Base-by-base conservation (phyloP, 1,140 invertebrate species). In the Ostrea edulis region DNA sequence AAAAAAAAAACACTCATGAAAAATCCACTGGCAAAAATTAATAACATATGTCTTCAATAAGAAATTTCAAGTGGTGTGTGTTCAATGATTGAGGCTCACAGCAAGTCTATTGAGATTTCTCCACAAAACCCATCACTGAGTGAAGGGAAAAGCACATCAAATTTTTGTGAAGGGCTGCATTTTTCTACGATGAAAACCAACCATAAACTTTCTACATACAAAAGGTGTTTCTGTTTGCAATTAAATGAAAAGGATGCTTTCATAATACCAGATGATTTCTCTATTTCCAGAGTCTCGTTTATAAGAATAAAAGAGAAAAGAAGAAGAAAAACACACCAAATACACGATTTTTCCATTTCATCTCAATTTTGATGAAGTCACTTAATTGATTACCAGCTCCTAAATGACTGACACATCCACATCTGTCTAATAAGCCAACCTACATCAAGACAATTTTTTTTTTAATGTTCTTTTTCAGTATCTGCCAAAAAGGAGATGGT, bases 131-230 rank as follows among this genome's bases (percentile, higher is more conserved):
- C 68, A 29, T 77, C 68, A 77, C 25, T 29, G 12, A 17, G 68
- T 29, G 25, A 62, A 62, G n/a, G n/a, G 58, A 77, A 77, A 77
- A 35, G 68, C 25, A 29, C 68, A 77, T 77, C 68, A 77, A 77
- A 77, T 77, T 77, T 77, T 77, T 25, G 29, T 12, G 68, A 22
- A 17, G 68, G 9, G 29, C 68, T 77, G 68, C 29, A 14, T 77
- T 77, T 77, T 77, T 35, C 29, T 25, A 14, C 8, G 25, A 77
- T 44, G 68, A 77, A 77, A 77, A 77, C 68, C 68, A 77, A 77
- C 68, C 68, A 77, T 77, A 25, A 29, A 77, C 68, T 77, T 77
- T 77, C 68, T 17, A 77, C 25, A 35, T 14, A 77, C 8, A 17
- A 35, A 25, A 2, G 3, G 68, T 35, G 22, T 71, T 77, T 77